Evolutionary conservation across 2,888 invertebrate species (phyloP).

Genomic region (Theretra japonica): DNA sequence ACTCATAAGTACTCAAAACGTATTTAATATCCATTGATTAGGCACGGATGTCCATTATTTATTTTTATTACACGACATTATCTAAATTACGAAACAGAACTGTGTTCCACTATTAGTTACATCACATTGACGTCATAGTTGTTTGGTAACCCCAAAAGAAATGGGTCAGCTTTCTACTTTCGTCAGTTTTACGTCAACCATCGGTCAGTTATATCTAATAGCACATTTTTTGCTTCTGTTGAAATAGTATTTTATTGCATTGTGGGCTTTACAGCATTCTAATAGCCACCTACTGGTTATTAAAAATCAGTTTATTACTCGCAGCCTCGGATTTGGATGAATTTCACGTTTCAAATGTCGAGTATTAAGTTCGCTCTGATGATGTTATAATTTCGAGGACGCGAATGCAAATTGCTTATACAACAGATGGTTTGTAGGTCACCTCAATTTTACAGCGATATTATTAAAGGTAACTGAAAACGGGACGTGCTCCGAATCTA

Average conservation of each 20-base stretch:
- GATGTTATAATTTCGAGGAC: conserved; percentile 33
- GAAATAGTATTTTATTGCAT: conserved; percentile 39
- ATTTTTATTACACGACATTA: conserved; percentile 66
- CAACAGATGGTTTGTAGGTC: conserved; percentile 55
- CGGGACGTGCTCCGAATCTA: conserved; percentile 49
- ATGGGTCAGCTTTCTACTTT: conserved; percentile 75
- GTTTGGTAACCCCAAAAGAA: conserved; percentile 64
- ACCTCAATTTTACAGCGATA: conserved; percentile 61
- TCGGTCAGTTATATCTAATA: conserved; percentile 49
- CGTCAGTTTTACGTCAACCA: conserved; percentile 66
- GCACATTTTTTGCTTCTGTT: conserved; percentile 42
- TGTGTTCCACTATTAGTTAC: conserved; percentile 50
- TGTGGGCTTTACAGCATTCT: conserved; percentile 38
- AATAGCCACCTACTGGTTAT: background rate
- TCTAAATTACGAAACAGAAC: conserved; percentile 52
- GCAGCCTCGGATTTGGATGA: conserved; percentile 33
- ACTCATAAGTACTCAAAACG: conserved; percentile 41
- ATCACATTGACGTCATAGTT: conserved; percentile 73
- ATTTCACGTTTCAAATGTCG: conserved; percentile 32
- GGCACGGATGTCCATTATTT: conserved; percentile 48
- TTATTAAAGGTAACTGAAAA: conserved; percentile 64
- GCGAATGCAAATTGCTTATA: conserved; percentile 34
- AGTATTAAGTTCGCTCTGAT: conserved; percentile 33
- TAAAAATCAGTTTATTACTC: background rate
- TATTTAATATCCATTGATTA: conserved; percentile 45